A percentile compares a stretch with the other conserved stretches of the same genome.
Evolutionary conservation across 2,113 vertebrate genomes (phyloP).

Genomic region (Oncorhynchus mykiss): DNA sequence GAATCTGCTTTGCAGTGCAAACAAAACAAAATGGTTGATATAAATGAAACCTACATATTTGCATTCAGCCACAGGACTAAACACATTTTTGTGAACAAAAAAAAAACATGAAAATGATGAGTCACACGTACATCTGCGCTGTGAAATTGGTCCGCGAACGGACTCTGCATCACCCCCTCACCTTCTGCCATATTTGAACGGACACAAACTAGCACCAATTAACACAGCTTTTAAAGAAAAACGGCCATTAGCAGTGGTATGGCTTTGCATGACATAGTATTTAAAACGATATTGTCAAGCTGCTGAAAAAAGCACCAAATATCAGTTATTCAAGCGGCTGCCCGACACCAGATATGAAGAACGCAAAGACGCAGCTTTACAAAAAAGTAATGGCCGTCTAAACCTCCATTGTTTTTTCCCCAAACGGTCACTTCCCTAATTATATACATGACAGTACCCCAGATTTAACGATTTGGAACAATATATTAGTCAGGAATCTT

Average conservation of each 20-base stretch:
- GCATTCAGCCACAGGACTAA: neutral
- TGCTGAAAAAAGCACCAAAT: neutral
- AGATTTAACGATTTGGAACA: neutral
- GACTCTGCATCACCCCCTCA: constrained; percentile 30
- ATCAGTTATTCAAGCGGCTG: neutral
- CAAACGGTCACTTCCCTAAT: too few relatives aligned
- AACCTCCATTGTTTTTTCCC: too few relatives aligned
- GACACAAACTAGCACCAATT: neutral
- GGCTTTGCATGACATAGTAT: neutral
- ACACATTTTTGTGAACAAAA: neutral
- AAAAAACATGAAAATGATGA: neutral
- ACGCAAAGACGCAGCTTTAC: neutral
- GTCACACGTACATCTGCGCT: constrained; percentile 26
- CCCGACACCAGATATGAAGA: too few relatives aligned
- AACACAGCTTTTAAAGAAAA: neutral
- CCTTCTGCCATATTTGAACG: constrained; percentile 28
- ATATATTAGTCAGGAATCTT: neutral
- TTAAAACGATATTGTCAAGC: neutral
- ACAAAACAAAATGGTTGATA: neutral
- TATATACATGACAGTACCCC: neutral
- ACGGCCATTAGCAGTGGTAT: neutral
- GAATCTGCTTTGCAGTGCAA: neutral
- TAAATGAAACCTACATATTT: neutral
- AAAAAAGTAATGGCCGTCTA: too few relatives aligned
- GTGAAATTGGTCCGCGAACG: neutral